Conservation (phyloP, 2,888 invertebrate species). For the Mythimna loreyi region DNA sequence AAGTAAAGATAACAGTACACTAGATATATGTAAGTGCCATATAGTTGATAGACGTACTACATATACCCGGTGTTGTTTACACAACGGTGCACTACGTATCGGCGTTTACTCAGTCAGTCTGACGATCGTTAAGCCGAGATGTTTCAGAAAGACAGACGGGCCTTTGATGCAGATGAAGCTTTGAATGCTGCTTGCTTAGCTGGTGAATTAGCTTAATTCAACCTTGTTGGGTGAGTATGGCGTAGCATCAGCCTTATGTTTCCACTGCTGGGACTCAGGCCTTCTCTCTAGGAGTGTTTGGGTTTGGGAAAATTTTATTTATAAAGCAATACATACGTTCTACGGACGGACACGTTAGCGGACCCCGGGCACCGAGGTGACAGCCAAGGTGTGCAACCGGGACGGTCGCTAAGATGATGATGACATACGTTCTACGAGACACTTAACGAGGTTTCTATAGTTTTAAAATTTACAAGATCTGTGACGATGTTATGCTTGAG, state of each 20-base stretch:
- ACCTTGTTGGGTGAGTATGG: no score
- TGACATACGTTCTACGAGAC: neutral
- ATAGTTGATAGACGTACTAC: constrained; percentile 28
- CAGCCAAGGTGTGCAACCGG: no score
- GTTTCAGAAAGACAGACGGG: constrained; percentile 32
- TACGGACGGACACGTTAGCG: no score
- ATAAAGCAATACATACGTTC: no score
- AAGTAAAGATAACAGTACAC: constrained; percentile 35
- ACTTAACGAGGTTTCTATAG: no score
- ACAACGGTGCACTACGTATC: constrained; percentile 50
- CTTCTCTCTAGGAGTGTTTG: no score
- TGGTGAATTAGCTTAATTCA: constrained; percentile 16
- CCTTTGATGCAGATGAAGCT: constrained; percentile 51
- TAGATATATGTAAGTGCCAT: constrained; percentile 20
- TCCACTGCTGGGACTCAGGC: no score
- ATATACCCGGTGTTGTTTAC: constrained; percentile 34
- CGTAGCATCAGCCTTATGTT: no score
- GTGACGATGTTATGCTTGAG: neutral
- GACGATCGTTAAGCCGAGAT: constrained; percentile 43
- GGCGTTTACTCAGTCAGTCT: constrained; percentile 44
- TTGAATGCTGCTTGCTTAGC: constrained; percentile 12
- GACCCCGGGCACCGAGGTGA: no score
- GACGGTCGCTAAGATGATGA: no score
- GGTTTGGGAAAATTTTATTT: neutral
- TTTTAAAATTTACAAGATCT: neutral